Evolutionary conservation across 2,888 invertebrate species (phyloP).

Genomic region (Resseliella maxima): DNA sequence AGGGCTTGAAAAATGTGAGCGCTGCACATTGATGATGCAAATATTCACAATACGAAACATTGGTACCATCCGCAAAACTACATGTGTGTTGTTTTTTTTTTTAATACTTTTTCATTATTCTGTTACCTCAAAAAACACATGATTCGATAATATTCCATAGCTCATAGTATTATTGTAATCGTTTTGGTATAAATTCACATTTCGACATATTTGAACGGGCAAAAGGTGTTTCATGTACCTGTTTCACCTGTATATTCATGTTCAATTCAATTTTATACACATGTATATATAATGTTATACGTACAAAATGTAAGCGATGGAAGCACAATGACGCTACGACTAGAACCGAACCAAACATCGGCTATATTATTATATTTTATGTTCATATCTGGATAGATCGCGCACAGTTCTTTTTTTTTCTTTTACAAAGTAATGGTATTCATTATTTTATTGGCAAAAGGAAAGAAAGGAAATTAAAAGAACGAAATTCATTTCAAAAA

Average conservation of each 20-base stretch:
- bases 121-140: background rate
- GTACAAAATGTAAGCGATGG: background rate
- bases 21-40: too few species aligned
- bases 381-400: background rate
- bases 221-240: constrained; percentile 38
- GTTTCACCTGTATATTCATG: constrained; percentile 9
- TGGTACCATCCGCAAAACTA: background rate
- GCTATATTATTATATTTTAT: constrained; percentile 35
- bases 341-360: background rate
- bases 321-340: background rate
- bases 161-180: background rate
- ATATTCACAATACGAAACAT: constrained; percentile 5
- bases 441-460: background rate
- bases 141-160: background rate
- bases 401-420: too few species aligned
- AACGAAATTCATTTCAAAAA: background rate
- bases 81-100: background rate
- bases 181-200: background rate
- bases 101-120: background rate
- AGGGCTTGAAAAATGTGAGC: too few species aligned
- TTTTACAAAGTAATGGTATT: background rate
- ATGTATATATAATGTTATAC: background rate
- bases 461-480: too few species aligned
- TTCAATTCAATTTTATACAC: background rate
- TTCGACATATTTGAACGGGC: background rate